phyloP scores from a whole-genome alignment of 2,888 invertebrate species.

The Clitarchus hookeri region DNA sequence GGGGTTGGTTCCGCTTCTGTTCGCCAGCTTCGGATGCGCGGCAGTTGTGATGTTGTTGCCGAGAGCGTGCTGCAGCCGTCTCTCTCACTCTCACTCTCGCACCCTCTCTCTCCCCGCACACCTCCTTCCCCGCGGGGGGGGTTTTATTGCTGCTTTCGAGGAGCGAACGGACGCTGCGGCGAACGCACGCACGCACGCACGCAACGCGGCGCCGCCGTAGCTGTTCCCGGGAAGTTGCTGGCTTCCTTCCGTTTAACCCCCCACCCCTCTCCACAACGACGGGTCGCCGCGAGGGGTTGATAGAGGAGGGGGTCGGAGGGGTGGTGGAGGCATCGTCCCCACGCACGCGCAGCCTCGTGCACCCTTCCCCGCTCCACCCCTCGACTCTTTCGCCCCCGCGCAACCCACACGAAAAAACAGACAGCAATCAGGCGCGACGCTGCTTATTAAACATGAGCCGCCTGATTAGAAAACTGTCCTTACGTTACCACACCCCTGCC shows the following conservation, averaged over 20 bases:
- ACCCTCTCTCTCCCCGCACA: too few species aligned
- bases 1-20: too few species aligned
- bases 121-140: not conserved
- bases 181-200: slow-evolving; percentile 40
- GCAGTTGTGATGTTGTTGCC: slow-evolving; percentile 6
- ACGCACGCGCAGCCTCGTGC: not conserved
- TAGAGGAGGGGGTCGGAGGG: too few species aligned
- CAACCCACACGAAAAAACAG: not conserved
- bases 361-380: not conserved
- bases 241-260: not conserved
- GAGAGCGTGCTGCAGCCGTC: not conserved
- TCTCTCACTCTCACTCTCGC: too few species aligned
- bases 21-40: not conserved
- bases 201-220: slow-evolving; percentile 41
- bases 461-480: slow-evolving; percentile 1
- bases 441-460: slow-evolving; percentile 10
- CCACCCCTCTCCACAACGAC: not conserved
- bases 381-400: too few species aligned
- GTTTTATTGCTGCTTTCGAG: not conserved
- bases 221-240: slow-evolving; percentile 27
- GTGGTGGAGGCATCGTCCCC: not conserved
- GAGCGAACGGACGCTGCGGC: slow-evolving; percentile 7
- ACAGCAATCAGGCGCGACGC: not conserved
- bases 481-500: not conserved
- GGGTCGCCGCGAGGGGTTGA: not conserved